phyloP scores from a whole-genome alignment of 2,113 vertebrate genomes.

The Cisticola juncidis region DNA sequence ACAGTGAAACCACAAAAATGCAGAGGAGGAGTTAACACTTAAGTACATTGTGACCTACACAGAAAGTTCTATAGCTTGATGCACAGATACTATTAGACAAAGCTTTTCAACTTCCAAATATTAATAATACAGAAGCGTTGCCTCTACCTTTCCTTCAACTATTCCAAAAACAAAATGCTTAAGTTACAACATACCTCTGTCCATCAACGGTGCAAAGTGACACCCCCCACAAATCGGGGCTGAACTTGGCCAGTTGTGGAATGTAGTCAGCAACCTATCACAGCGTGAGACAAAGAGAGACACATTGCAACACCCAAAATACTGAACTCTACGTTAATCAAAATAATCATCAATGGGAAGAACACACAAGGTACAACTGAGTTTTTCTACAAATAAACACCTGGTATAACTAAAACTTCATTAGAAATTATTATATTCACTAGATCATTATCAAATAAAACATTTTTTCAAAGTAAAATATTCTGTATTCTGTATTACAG shows the following conservation, averaged over 20 bases:
- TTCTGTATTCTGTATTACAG: background rate
- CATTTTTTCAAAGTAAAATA: background rate
- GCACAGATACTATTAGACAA: background rate
- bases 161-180: background rate
- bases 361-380: background rate
- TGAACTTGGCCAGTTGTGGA: slow-evolving; percentile 97
- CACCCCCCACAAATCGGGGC: slow-evolving; percentile 94
- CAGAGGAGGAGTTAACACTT: background rate
- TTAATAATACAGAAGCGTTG: background rate
- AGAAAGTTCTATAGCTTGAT: background rate
- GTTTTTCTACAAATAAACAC: background rate
- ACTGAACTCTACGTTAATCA: background rate
- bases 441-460: background rate
- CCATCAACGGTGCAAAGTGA: slow-evolving; percentile 97
- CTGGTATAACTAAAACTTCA: background rate
- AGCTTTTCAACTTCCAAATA: background rate
- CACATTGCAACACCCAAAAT: background rate
- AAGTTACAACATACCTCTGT: slow-evolving; percentile 82
- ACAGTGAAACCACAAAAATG: background rate
- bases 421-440: background rate
- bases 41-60: background rate
- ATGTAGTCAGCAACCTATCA: slow-evolving; percentile 98
- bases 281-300: background rate
- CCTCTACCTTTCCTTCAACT: background rate
- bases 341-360: background rate